These are phyloP conservation scores for Holacanthella duospinosa DNA, from an alignment of 2,888 invertebrate species.

Conservation along the genomic window DNA sequence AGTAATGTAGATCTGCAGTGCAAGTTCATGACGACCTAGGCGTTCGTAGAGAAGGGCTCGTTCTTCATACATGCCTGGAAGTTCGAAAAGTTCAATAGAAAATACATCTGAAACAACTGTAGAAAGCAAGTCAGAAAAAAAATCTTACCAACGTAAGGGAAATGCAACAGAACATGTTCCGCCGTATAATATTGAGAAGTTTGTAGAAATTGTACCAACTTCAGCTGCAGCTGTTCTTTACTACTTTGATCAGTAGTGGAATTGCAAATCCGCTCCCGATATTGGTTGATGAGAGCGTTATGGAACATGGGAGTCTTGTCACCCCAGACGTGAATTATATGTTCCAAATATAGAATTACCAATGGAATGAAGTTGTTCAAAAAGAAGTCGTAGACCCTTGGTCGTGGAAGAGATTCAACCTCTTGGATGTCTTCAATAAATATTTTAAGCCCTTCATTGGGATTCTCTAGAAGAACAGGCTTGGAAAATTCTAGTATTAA, in stretches of 20 bases:
- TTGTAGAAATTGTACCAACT: slow-evolving; percentile 67
- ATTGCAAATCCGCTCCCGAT: slow-evolving; percentile 56
- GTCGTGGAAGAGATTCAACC: slow-evolving; percentile 78
- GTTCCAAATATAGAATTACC: slow-evolving; percentile 88
- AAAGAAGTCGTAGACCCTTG: slow-evolving; percentile 77
- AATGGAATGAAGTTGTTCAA: slow-evolving; percentile 60
- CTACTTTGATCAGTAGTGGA: slow-evolving; percentile 42
- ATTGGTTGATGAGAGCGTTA: slow-evolving; percentile 79
- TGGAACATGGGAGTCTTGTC: slow-evolving; percentile 78
- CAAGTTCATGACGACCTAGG: slow-evolving; percentile 81
- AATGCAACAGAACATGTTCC: slow-evolving; percentile 72
- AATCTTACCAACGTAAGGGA: slow-evolving; percentile 59
- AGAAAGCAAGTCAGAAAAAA: slow-evolving; percentile 6
- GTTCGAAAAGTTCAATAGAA: too few relatives aligned
- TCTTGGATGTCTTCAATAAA: slow-evolving; percentile 74
- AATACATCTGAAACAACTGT: too few relatives aligned
- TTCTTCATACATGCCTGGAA: slow-evolving; percentile 68
- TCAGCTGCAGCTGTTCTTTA: slow-evolving; percentile 49
- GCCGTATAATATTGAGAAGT: slow-evolving; percentile 71
- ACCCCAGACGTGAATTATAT: slow-evolving; percentile 80
- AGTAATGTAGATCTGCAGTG: slow-evolving; percentile 81
- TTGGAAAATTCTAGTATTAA: slow-evolving; percentile 87
- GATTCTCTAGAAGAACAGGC: slow-evolving; percentile 77
- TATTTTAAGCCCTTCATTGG: slow-evolving; percentile 77
- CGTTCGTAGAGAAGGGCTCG: slow-evolving; percentile 87